phyloP scores from a whole-genome alignment of 2,113 vertebrate genomes.

The Catharus minimus region DNA sequence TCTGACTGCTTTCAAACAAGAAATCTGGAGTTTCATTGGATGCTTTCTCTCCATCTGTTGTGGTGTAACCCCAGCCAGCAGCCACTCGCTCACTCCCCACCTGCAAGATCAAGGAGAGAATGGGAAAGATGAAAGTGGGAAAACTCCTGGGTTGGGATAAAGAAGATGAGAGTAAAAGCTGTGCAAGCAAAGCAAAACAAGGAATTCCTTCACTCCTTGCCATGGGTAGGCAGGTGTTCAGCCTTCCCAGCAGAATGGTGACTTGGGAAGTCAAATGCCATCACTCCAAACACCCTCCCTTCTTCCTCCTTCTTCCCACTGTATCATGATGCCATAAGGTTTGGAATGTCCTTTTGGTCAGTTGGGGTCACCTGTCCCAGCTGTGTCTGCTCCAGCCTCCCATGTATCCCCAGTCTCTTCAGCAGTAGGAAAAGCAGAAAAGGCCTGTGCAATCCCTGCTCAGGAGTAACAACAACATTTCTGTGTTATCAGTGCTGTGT shows the following conservation, averaged over 20 bases:
- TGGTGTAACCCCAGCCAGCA: neutral
- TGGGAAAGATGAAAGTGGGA: neutral
- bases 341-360: neutral
- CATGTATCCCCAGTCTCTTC: no score
- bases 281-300: neutral
- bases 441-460: neutral
- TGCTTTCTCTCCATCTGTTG: neutral
- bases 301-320: neutral
- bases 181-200: neutral
- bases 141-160: neutral
- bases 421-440: neutral
- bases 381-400: neutral
- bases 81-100: rapidly evolving
- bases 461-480: neutral
- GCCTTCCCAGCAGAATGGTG: neutral
- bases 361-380: neutral
- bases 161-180: neutral
- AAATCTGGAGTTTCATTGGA: neutral
- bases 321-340: neutral
- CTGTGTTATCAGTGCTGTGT: neutral
- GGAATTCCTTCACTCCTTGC: neutral
- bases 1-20: neutral
- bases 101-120: rapidly evolving
- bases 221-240: neutral
- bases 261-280: neutral